A percentile compares a stretch with the other conserved stretches of the same genome.
Evolutionary conservation across 2,888 invertebrate species (phyloP).

Genomic region (Drosophila histrio): DNA sequence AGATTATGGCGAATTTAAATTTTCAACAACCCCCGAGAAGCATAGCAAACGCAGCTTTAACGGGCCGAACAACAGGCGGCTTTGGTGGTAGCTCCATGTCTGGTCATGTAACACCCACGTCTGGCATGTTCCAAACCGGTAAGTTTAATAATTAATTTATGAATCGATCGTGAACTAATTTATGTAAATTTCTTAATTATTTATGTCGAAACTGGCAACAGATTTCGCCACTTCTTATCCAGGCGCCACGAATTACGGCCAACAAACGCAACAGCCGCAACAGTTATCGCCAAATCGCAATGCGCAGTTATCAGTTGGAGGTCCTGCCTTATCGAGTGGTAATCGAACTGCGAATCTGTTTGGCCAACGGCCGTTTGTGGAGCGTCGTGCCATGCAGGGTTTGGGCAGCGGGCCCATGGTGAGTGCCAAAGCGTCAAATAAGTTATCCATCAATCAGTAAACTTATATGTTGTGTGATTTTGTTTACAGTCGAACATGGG

Average conservation of each 20-base stretch:
- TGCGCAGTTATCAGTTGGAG: constrained; percentile 85
- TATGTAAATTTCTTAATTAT: background rate
- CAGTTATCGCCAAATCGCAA: constrained; percentile 86
- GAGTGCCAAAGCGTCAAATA: constrained; percentile 36
- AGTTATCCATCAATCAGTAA: too few relatives aligned
- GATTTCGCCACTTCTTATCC: constrained; percentile 67
- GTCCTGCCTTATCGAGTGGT: constrained; percentile 86
- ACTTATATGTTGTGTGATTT: background rate
- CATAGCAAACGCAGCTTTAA: constrained; percentile 91
- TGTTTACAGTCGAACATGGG: constrained; percentile 86
- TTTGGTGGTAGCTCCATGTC: constrained; percentile 88
- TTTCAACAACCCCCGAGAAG: constrained; percentile 95
- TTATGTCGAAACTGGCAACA: constrained; percentile 1
- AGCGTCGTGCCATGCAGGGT: constrained; percentile 88
- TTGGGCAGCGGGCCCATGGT: constrained; percentile 84
- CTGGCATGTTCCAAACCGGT: constrained; percentile 87
- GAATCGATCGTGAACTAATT: background rate
- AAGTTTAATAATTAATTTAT: constrained; percentile 32
- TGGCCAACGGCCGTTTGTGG: constrained; percentile 92
- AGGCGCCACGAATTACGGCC: constrained; percentile 85
- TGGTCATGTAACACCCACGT: constrained; percentile 91
- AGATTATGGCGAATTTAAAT: constrained; percentile 97
- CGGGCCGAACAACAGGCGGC: constrained; percentile 87
- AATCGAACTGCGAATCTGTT: constrained; percentile 88
- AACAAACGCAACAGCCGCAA: constrained; percentile 85